Base-by-base conservation (phyloP, 1,140 invertebrate genomes). In the Tetraneura akinire region DNA sequence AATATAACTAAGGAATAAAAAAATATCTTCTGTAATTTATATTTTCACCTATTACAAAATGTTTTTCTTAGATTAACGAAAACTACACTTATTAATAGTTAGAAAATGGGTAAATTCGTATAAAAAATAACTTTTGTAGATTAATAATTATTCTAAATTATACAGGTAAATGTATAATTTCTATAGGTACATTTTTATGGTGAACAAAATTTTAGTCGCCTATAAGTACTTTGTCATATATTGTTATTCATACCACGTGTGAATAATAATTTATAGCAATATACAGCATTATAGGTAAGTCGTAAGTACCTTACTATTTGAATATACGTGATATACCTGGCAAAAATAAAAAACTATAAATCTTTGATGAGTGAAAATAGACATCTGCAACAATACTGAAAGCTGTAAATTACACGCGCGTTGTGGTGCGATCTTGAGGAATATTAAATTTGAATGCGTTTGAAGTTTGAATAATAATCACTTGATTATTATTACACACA, bases 311-410 rank as follows among this genome's bases (percentile, higher is more conserved):
- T 10, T n/a, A 32, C 16, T 9, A 26, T 16, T 2, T 16, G 23
- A 26, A 62, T 8, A 2, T 62, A 62, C 60, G 60, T 32, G 60
- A 62, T 62, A 62, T 18, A 62, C 18, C 60, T 6, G 29, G 26
- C 18, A n/a, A 62, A 18, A 62, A 32, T 6, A 45, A 32, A 62
- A 62, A 62, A 62, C 60, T 32, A 62, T 62, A 62, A 62, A 62
- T 62, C 60, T 32, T 32, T 32, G 16, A 62, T n/a, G 60, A 62
- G 29, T 32, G 29, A 60, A 60, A 60, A 60, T 1, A 6, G 2
- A 6, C 60, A 62, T 32, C 9, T 62, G 29, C 29, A 18, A 29
- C 9, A 62, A n/a, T 29, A 60, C 16, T 16, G 14, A 62, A 62
- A 32, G 29, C 60, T 18, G 9, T 62, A 62, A 32, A 62, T 13